phyloP scores from a whole-genome alignment of 1,140 invertebrate genomes.

The Mycetomoellerius zeteki region DNA sequence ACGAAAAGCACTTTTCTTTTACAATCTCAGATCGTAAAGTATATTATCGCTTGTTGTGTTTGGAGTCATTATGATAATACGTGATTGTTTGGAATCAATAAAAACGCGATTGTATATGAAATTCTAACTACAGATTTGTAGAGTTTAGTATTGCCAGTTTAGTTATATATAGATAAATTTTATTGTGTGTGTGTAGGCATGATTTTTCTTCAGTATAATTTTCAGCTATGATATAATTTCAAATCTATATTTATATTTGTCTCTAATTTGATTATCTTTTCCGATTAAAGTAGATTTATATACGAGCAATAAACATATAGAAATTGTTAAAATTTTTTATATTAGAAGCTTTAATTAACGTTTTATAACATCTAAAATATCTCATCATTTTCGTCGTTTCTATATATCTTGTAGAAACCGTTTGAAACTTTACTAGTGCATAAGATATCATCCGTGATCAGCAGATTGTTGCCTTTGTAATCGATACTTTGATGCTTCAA shows the following conservation, averaged over 20 bases:
- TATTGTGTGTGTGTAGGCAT: neutral
- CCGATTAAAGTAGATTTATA: neutral
- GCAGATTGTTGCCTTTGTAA: conserved; percentile 81
- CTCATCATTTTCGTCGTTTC: neutral
- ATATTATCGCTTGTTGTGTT: conserved; percentile 7
- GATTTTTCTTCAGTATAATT: neutral
- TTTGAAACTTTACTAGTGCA: conserved; percentile 1
- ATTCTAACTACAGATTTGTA: neutral
- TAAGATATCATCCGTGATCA: conserved; percentile 42
- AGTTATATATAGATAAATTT: neutral
- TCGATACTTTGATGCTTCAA: conserved; percentile 78
- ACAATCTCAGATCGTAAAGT: neutral
- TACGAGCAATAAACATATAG: neutral
- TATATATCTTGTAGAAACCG: neutral
- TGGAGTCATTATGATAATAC: neutral
- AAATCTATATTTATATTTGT: neutral
- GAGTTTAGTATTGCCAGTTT: neutral
- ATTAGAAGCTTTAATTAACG: neutral
- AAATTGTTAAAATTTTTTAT: neutral
- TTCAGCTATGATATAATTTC: neutral
- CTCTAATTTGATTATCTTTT: neutral
- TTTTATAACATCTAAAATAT: conserved; percentile 18
- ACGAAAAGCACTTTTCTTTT: neutral
- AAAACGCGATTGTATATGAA: neutral
- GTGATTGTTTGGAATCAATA: neutral